Evolutionary conservation across 1,140 invertebrate genomes (phyloP).

Genomic region (Temnothorax longispinosus): DNA sequence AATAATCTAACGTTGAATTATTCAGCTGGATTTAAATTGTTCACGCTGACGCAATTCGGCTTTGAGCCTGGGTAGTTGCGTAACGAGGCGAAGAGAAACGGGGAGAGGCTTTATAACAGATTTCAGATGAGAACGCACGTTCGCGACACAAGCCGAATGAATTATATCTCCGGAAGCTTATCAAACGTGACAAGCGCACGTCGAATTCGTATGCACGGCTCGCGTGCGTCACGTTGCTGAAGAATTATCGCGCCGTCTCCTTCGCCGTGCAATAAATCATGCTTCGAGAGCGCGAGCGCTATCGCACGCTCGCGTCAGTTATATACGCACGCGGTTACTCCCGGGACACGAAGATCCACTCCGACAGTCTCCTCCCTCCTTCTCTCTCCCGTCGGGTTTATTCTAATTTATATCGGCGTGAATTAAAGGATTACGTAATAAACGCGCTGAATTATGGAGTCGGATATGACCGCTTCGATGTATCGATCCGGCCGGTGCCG

Average conservation of each 20-base stretch:
- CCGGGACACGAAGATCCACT: slow-evolving; percentile 38
- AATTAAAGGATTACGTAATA: slow-evolving; percentile 75
- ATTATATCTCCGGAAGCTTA: slow-evolving; percentile 39
- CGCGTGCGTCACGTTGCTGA: slow-evolving; percentile 25
- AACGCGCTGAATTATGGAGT: slow-evolving; percentile 69
- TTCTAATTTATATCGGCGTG: slow-evolving; percentile 73
- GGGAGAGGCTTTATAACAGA: slow-evolving; percentile 17
- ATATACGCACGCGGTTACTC: slow-evolving; percentile 7
- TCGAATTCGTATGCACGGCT: slow-evolving; percentile 48
- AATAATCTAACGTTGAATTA: slow-evolving; percentile 11
- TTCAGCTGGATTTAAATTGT: not conserved
- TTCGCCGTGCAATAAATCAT: slow-evolving; percentile 63
- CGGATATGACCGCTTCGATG: slow-evolving; percentile 66
- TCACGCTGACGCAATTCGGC: slow-evolving; percentile 9
- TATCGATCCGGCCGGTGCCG: slow-evolving; percentile 57
- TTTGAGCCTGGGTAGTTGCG: slow-evolving; percentile 17
- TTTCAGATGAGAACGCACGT: slow-evolving; percentile 42
- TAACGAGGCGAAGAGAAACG: slow-evolving; percentile 10
- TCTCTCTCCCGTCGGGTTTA: slow-evolving; percentile 34
- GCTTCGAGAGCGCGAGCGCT: slow-evolving; percentile 29
- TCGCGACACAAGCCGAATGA: slow-evolving; percentile 5
- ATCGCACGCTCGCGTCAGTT: not conserved
- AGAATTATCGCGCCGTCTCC: slow-evolving; percentile 64
- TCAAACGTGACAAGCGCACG: slow-evolving; percentile 46
- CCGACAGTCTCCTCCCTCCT: slow-evolving; percentile 29